Evolutionary conservation across 2,888 invertebrate species (phyloP).

Genomic region (Psococerastis gibbosa): DNA sequence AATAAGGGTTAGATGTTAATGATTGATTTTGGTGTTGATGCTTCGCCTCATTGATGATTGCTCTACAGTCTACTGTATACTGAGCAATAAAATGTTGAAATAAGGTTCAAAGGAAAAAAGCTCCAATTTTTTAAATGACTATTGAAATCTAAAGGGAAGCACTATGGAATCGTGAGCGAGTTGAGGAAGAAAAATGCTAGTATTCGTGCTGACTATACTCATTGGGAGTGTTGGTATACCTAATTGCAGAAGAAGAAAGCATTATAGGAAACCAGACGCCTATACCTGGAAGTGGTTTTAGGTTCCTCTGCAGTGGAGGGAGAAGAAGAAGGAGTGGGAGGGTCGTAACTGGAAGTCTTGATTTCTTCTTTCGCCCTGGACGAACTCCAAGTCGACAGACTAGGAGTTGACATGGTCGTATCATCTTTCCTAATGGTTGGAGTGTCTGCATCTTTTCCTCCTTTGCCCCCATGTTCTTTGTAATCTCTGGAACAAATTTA

Average conservation of each 20-base stretch:
- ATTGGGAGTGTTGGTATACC: neutral
- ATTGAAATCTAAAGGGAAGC: no score
- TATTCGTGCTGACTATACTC: neutral
- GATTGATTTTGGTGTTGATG: no score
- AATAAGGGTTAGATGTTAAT: no score
- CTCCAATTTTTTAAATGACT: no score
- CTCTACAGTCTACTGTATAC: no score
- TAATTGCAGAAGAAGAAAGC: neutral
- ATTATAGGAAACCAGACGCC: constrained; percentile 6
- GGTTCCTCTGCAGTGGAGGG: neutral
- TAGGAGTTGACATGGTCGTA: constrained; percentile 56
- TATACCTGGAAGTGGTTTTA: neutral
- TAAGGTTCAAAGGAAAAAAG: no score
- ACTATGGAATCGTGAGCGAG: no score
- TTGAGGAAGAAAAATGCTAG: no score
- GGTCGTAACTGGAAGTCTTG: neutral
- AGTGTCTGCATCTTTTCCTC: constrained; percentile 43
- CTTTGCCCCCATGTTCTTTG: constrained; percentile 62
- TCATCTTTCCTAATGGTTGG: constrained; percentile 29
- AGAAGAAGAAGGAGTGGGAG: neutral
- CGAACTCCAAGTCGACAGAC: constrained; percentile 36
- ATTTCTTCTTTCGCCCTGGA: constrained; percentile 6
- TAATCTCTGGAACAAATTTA: constrained; percentile 42
- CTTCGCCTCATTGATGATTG: no score
- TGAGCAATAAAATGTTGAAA: no score